Conservation (phyloP, 2,888 invertebrate species). For the Rhaphigaster nebulosa region DNA sequence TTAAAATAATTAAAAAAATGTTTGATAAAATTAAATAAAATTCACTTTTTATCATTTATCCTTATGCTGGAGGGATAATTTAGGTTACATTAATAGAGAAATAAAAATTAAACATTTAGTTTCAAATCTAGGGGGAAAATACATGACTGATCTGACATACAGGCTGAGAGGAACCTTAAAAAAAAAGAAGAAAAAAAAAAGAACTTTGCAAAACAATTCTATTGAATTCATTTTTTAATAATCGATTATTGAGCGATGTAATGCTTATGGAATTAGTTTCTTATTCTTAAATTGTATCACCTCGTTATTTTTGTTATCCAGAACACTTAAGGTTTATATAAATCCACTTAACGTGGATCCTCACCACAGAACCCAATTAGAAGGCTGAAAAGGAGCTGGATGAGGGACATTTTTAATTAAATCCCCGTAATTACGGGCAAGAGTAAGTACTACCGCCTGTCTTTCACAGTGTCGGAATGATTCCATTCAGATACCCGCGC, state of each 20-base stretch:
- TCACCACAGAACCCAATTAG: background rate
- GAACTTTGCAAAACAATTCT: too few relatives aligned
- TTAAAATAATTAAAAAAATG: too few relatives aligned
- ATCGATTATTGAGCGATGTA: background rate
- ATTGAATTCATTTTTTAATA: too few relatives aligned
- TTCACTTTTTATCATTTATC: too few relatives aligned
- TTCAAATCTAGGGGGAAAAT: too few relatives aligned
- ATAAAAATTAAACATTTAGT: too few relatives aligned
- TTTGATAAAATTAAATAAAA: too few relatives aligned
- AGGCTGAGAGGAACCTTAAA: too few relatives aligned
- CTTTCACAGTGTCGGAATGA: background rate
- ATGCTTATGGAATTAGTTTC: background rate
- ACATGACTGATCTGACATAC: too few relatives aligned
- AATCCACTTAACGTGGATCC: background rate
- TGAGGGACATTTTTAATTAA: conserved; percentile 36
- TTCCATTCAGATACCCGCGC: background rate
- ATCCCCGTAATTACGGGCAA: background rate
- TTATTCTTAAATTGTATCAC: background rate
- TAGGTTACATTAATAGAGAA: too few relatives aligned
- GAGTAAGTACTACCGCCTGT: background rate
- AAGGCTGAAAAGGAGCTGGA: conserved; percentile 3
- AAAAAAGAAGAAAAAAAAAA: too few relatives aligned
- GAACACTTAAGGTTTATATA: background rate
- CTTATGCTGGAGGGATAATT: too few relatives aligned
- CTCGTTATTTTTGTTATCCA: background rate